Evolutionary conservation across 1,140 invertebrate genomes (phyloP).

Genomic region (Drosophila pseudoobscura): DNA sequence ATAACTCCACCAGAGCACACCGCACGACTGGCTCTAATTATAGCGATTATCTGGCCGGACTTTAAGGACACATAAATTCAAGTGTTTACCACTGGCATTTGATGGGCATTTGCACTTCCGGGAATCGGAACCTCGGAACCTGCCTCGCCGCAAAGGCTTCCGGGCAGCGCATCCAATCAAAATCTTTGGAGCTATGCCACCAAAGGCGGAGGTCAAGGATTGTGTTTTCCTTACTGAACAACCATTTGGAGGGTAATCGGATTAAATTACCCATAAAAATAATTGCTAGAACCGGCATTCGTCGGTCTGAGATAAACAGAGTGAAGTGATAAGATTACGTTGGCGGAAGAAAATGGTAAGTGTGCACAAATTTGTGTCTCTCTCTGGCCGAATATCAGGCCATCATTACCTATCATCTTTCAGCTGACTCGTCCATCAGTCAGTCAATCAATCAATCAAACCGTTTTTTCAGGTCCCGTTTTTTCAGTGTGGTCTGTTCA

Average conservation of each 20-base stretch:
- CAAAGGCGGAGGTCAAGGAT: not conserved
- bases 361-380: constrained; percentile 12
- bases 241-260: too few species aligned
- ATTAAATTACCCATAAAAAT: too few species aligned
- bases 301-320: too few species aligned
- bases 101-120: constrained; percentile 7
- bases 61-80: constrained; percentile 21
- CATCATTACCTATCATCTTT: not conserved
- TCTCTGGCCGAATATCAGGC: constrained; percentile 21
- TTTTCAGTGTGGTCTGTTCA: constrained; percentile 10
- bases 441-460: constrained; percentile 53
- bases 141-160: not conserved
- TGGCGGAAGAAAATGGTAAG: constrained; percentile 16
- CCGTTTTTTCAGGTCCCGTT: constrained; percentile 21
- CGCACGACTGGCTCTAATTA: not conserved
- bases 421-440: not conserved
- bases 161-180: constrained; percentile 11
- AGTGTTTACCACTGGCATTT: constrained; percentile 5
- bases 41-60: not conserved
- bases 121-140: not conserved
- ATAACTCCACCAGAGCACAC: constrained; percentile 16
- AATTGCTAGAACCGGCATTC: too few species aligned
- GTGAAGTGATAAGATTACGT: too few species aligned
- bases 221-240: too few species aligned
- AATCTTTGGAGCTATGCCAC: not conserved